Percentiles rank a stretch among this genome's conserved stretches.
These are phyloP conservation scores for Pristis pectinata DNA, from an alignment of 2,797 vertebrate species.

Conservation along the genomic window DNA sequence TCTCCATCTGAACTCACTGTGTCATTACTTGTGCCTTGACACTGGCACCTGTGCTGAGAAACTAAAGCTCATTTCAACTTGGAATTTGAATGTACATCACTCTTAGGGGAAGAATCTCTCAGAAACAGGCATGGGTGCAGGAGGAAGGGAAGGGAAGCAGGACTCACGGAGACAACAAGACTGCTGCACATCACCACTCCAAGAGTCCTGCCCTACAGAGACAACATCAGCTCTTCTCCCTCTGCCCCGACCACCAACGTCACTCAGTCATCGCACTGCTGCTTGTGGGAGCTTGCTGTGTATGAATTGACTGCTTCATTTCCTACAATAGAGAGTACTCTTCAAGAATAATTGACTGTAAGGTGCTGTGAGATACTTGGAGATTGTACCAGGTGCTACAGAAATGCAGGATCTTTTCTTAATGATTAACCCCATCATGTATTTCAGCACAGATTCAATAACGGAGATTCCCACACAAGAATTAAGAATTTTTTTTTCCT, in stretches of 20 bases:
- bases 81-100: no score
- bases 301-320: no score
- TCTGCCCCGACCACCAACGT: background rate
- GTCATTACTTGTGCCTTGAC: background rate
- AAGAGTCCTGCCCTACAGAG: no score
- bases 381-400: background rate
- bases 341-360: background rate
- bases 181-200: no score
- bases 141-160: no score
- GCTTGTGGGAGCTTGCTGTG: background rate
- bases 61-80: background rate
- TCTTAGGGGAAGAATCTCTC: no score
- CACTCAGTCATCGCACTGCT: background rate
- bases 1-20: no score
- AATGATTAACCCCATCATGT: no score
- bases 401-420: background rate
- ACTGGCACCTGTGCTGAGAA: background rate
- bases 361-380: background rate
- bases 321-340: background rate
- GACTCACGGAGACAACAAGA: no score
- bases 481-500: background rate
- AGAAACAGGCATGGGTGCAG: no score
- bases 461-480: background rate
- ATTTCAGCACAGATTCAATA: background rate
- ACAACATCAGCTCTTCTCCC: no score